Conservation (phyloP, 2,797 vertebrate species). For the Pipistrellus pipistrellus region DNA sequence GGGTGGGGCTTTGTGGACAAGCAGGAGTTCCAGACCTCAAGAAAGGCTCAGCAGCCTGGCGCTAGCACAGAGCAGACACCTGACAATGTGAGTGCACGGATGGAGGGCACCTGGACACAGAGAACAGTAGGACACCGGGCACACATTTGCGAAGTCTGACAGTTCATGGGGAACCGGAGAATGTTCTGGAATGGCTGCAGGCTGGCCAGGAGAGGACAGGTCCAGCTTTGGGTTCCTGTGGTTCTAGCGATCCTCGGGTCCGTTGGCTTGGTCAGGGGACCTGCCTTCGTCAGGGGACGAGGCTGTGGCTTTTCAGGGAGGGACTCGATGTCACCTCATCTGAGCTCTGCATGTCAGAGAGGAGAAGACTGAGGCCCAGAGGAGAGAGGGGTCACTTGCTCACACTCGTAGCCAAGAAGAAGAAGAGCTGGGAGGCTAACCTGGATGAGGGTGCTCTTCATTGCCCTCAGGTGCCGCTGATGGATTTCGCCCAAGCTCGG, state of each 20-base stretch:
- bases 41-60: not conserved
- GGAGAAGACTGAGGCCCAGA: not conserved
- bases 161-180: not conserved
- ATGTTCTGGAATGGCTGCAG: not conserved
- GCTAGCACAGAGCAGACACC: not conserved
- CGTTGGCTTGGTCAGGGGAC: fast-evolving
- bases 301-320: not conserved
- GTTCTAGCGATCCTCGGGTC: not conserved
- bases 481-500: not conserved
- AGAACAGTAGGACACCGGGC: too few species aligned
- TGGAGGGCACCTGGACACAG: not conserved
- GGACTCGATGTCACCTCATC: not conserved
- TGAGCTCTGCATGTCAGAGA: not conserved
- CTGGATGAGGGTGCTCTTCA: too few species aligned
- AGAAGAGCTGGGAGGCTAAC: not conserved
- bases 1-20: not conserved
- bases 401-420: not conserved
- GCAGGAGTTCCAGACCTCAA: not conserved
- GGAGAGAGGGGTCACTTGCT: not conserved
- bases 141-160: not conserved
- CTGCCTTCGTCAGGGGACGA: not conserved
- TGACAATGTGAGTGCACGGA: not conserved
- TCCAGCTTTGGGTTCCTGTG: not conserved
- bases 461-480: not conserved
- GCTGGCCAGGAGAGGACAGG: not conserved